Evolutionary conservation across 2,113 vertebrate genomes (phyloP).

Genomic region (Epinephelus cyanopodus): DNA sequence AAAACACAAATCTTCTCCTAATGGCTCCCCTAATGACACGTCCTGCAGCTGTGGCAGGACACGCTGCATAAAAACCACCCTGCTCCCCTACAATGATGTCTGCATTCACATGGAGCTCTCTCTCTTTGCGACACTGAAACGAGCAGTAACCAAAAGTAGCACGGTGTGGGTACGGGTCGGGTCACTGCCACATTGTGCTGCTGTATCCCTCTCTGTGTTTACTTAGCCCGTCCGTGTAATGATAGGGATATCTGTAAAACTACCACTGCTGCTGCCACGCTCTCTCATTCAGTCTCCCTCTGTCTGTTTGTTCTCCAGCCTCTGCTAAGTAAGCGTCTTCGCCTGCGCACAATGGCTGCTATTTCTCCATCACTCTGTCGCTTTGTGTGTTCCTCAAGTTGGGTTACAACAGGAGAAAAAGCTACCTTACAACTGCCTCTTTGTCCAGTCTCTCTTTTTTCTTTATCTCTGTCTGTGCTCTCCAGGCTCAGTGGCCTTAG

Average conservation of each 20-base stretch:
- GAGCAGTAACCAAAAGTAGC: slow-evolving; percentile 61
- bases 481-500: slow-evolving; percentile 21
- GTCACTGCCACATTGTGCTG: slow-evolving; percentile 48
- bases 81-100: slow-evolving; percentile 39
- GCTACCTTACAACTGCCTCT: background rate
- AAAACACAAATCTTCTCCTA: background rate
- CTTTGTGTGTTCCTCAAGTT: slow-evolving; percentile 12
- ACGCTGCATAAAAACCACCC: slow-evolving; percentile 15
- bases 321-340: slow-evolving; percentile 35
- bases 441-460: background rate
- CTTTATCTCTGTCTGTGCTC: slow-evolving; percentile 4
- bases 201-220: slow-evolving; percentile 60
- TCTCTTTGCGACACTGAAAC: slow-evolving; percentile 31
- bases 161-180: slow-evolving; percentile 28
- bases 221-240: slow-evolving; percentile 64
- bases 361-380: slow-evolving; percentile 6
- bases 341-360: slow-evolving; percentile 23
- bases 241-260: slow-evolving; percentile 66
- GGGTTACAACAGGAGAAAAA: background rate
- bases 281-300: slow-evolving; percentile 39
- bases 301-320: slow-evolving; percentile 6
- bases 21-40: background rate
- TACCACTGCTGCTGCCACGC: slow-evolving; percentile 47
- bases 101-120: slow-evolving; percentile 4
- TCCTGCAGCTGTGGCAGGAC: background rate